phyloP scores from a whole-genome alignment of 2,888 invertebrate species.

The Ochropleura plecta region DNA sequence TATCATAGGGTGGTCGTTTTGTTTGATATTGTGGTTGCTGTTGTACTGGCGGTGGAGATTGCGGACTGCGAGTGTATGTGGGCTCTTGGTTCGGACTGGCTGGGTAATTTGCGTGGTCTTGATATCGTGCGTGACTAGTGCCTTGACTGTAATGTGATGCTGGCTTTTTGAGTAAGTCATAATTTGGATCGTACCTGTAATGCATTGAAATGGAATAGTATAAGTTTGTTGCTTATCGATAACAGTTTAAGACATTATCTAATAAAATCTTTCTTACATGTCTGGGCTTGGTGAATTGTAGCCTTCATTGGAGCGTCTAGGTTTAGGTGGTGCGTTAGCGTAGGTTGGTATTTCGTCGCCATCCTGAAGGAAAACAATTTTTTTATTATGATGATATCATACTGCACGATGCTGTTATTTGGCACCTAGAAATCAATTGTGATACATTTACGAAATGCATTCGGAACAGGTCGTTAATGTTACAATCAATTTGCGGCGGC shows the following conservation, averaged over 20 bases:
- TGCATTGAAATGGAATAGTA: conserved; percentile 54
- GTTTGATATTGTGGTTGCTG: conserved; percentile 78
- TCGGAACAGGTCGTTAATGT: conserved; percentile 53
- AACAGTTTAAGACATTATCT: neutral
- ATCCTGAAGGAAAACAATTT: conserved; percentile 73
- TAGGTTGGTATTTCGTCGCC: conserved; percentile 92
- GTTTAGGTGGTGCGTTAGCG: conserved; percentile 97
- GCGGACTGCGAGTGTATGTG: conserved; percentile 89
- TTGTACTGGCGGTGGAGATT: conserved; percentile 85
- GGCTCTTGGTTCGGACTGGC: conserved; percentile 85
- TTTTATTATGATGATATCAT: conserved; percentile 12
- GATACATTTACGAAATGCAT: conserved; percentile 47
- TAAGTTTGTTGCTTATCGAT: conserved; percentile 14
- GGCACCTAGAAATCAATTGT: conserved; percentile 28
- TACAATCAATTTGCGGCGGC: conserved; percentile 71
- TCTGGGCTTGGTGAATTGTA: conserved; percentile 94
- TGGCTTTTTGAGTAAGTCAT: conserved; percentile 89
- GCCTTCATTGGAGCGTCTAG: conserved; percentile 94
- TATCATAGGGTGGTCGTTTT: conserved; percentile 84
- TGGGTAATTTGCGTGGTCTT: conserved; percentile 83
- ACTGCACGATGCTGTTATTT: conserved; percentile 6
- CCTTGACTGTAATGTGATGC: conserved; percentile 88
- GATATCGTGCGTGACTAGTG: conserved; percentile 84
- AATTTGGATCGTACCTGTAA: conserved; percentile 90
- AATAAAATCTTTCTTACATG: conserved; percentile 80